Evolutionary conservation across 2,888 invertebrate species (phyloP).

Genomic region (Copidosoma aretas): DNA sequence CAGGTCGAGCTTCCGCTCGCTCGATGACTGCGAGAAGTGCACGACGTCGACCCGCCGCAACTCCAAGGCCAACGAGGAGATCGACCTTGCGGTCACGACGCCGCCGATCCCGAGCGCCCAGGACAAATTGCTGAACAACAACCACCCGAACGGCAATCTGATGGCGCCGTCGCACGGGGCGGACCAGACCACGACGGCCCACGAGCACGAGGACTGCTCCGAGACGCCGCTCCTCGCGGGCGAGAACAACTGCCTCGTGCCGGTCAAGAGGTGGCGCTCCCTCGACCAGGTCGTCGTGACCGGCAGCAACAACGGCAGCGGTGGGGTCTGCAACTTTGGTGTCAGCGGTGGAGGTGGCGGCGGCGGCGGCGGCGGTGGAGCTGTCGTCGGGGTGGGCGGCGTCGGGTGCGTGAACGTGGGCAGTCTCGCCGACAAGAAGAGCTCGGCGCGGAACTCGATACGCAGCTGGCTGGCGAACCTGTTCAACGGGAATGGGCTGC

Average conservation of each 20-base stretch:
- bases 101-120: background rate
- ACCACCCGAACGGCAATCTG: conserved; percentile 66
- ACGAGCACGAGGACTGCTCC: conserved; percentile 7
- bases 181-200: background rate
- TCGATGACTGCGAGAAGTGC: conserved; percentile 65
- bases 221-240: conserved; percentile 63
- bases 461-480: conserved; percentile 78
- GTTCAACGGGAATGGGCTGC: conserved; percentile 75
- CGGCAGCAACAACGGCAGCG: conserved; percentile 18
- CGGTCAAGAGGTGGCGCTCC: conserved; percentile 77
- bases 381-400: conserved; percentile 3
- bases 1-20: conserved; percentile 61
- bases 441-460: conserved; percentile 70
- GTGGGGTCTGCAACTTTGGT: too few species aligned
- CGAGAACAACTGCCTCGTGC: conserved; percentile 42
- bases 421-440: conserved; percentile 67
- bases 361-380: background rate
- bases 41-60: conserved; percentile 51
- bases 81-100: background rate
- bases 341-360: too few species aligned
- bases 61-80: conserved; percentile 57
- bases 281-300: conserved; percentile 66
- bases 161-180: background rate
- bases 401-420: conserved; percentile 37
- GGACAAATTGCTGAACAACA: conserved; percentile 65